These are phyloP conservation scores for Heptranchias perlo DNA, from an alignment of 2,113 vertebrate genomes.

Conservation along the genomic window DNA sequence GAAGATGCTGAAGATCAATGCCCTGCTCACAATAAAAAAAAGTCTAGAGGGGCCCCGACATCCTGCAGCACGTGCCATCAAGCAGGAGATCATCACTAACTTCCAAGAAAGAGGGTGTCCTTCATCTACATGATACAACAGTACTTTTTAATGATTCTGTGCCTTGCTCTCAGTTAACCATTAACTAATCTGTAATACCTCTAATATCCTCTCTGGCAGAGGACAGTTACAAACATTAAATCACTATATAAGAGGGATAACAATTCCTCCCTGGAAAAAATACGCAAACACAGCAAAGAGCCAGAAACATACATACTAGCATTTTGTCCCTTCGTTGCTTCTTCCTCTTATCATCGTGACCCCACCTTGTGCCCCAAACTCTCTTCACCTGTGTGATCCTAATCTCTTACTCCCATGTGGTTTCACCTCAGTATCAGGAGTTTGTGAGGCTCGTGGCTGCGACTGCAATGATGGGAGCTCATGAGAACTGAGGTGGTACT, in stretches of 20 bases:
- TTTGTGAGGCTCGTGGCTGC: neutral
- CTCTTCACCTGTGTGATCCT: neutral
- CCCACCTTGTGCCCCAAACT: neutral
- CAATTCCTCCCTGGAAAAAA: neutral
- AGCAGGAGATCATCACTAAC: neutral
- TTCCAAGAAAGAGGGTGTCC: neutral
- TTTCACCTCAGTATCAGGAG: neutral
- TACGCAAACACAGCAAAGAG: neutral
- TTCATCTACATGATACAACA: neutral
- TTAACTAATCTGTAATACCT: neutral
- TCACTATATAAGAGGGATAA: neutral
- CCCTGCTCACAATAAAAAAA: neutral
- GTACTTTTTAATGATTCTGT: neutral
- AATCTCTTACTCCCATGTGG: neutral
- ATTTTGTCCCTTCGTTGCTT: neutral
- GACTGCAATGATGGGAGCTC: neutral
- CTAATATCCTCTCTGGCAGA: neutral
- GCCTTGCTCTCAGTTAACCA: neutral
- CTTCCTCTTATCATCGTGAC: neutral
- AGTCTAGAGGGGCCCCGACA: neutral
- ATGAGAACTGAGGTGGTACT: neutral
- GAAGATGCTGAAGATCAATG: neutral
- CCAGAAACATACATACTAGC: neutral
- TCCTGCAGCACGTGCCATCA: neutral
- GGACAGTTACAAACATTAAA: neutral